Base-by-base conservation (phyloP, 1,140 invertebrate genomes). In the Drosophila pandora region DNA sequence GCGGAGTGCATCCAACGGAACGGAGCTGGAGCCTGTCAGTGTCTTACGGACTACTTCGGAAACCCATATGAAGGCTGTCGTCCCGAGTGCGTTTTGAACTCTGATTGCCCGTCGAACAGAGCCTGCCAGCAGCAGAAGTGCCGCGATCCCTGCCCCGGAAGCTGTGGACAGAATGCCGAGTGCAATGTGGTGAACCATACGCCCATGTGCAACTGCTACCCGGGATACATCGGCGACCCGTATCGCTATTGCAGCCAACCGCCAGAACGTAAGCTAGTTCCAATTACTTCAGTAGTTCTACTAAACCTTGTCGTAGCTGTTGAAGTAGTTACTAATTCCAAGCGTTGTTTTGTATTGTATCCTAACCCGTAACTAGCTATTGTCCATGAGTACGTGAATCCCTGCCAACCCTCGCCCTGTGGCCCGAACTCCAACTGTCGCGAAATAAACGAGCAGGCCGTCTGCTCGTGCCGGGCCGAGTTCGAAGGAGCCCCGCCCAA, bases 111-210 rank as follows among this genome's bases (percentile, higher is more conserved):
- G 34, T 93, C 94, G 8, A 94, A 94, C 74, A 93, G 93, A 65
- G 94, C 95, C 25, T 96, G 95, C 72, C 92, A 95, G 12, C 94
- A 95, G 75, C 94, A 94, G 61, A 96, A 95, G 92, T 97, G 96
- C 81, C 93, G 93, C 74, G 94, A 97, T 93, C 96, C 96, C 41
- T 97, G 96, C 84, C 94, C 94, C 1, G 95, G 95, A 21, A 94
- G 94, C 37, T 97, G 96, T 90, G 95, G 95, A 48, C 92, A 93
- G 30, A 96, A 96, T 79, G 96, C 94, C 2, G 93, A 95, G 69
- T 96, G 96, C 82, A 93, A 94, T 87, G 95, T 95, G 5, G 92
- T 96, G 0, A 96, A 96, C 80, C 96, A 96, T 91, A 92, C 95
- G 30, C 95, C 96, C 7, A 94, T 94, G 8, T 97, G 96, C 79